phyloP scores from a whole-genome alignment of 2,888 invertebrate species.

The Heliothis peltigera region DNA sequence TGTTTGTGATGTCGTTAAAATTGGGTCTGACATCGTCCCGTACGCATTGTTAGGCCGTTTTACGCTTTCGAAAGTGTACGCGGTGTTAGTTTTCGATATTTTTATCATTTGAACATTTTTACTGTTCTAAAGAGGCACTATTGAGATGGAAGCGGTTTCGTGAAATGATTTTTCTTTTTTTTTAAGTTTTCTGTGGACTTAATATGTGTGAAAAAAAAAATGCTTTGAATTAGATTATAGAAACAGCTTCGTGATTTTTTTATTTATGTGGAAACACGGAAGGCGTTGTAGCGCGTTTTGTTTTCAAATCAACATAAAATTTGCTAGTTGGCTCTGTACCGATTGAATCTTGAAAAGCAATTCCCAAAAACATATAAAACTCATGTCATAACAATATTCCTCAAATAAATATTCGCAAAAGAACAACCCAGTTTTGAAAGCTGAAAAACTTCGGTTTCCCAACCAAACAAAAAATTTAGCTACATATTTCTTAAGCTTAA shows the following conservation, averaged over 20 bases:
- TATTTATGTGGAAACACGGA: no score
- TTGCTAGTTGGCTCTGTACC: no score
- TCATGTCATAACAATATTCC: no score
- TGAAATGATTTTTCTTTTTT: not conserved
- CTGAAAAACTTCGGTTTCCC: not conserved
- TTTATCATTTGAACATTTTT: conserved; percentile 50
- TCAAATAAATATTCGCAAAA: not conserved
- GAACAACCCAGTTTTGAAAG: no score
- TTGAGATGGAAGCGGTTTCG: not conserved
- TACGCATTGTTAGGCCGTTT: conserved; percentile 74
- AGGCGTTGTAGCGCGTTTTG: no score
- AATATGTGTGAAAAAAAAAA: no score
- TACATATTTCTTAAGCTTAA: not conserved
- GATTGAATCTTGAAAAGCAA: no score
- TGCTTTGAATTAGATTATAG: no score
- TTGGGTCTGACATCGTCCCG: conserved; percentile 75
- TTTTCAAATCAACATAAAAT: no score
- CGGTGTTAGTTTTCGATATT: conserved; percentile 62
- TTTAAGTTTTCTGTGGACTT: no score
- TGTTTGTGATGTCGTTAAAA: conserved; percentile 82
- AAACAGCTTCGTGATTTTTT: not conserved
- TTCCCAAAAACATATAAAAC: no score
- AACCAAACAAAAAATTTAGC: not conserved
- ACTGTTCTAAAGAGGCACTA: conserved; percentile 19
- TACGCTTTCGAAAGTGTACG: conserved; percentile 78